Base-by-base conservation (phyloP, 2,888 invertebrate genomes). In the Chalcis sispes region DNA sequence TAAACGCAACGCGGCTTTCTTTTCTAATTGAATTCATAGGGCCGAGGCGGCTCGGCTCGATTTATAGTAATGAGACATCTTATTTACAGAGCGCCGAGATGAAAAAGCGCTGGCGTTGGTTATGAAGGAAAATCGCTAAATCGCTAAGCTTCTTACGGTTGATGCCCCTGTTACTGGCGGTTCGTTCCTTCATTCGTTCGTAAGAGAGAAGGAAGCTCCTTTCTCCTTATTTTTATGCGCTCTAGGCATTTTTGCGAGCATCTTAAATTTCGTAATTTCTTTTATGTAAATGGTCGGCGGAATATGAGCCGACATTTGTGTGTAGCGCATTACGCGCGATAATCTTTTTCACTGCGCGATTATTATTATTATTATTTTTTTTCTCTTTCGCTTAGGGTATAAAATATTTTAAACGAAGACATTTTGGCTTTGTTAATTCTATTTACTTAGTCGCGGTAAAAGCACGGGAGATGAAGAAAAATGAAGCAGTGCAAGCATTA, bases 61-160 rank as follows among this genome's bases (percentile, higher is more conserved):
- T 83, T 82, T 82, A 83, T 81, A 78, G 80, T 83, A 83, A 83
- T 80, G 81, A 81, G 81, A 81, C 76, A 79, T 79, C 81, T 82
- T 80, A 82, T 82, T 82, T 83, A 81, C 80, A 82, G 75, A 1
- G 71, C 32, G 42, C 20, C 1, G 52, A 70, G 72, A 81, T 79
- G 80, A 83, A 79, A 81, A 80, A 82, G 70, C 23, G 62, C 56
- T 77, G 77, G 77, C 72, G 67, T 77, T 79, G 56, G 62, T 40
- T 81, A 77, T 77, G 80, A 80, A 70, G 64, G 72, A 18, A 79
- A 81, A 82, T 82, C 75, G 79, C 80, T 80, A 81, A 83, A 83
- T 81, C 81, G 80, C 81, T 82, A 82, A 83, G 82, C 83, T 80
- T 79, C 81, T 83, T 82, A 84, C 80, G 77, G 75, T 54, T 73